These are phyloP conservation scores for Chamaetylas fuelleborni DNA, from an alignment of 2,113 vertebrate species.

Conservation along the genomic window DNA sequence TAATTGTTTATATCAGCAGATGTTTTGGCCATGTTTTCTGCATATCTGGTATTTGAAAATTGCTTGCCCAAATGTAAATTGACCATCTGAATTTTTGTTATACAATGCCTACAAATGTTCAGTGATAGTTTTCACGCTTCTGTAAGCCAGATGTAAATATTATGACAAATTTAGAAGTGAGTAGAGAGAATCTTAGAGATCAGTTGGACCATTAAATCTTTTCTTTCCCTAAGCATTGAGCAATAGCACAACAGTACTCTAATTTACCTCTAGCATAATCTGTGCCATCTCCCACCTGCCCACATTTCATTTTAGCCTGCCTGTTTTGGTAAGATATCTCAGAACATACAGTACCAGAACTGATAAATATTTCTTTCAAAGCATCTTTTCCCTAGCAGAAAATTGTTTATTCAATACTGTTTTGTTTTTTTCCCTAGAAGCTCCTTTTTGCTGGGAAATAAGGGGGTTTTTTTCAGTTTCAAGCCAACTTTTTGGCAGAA, in stretches of 20 bases:
- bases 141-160: not conserved
- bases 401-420: not conserved
- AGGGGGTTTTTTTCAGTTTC: not conserved
- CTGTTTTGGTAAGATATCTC: not conserved
- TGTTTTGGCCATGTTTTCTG: not conserved
- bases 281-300: not conserved
- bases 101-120: not conserved
- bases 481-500: not conserved
- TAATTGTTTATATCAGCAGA: not conserved
- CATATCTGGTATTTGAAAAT: not conserved
- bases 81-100: not conserved
- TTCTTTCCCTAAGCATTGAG: not conserved
- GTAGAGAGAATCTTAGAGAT: not conserved
- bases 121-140: not conserved
- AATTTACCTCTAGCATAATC: not conserved
- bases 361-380: not conserved
- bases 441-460: not conserved
- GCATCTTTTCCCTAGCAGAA: not conserved
- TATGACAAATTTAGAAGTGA: not conserved
- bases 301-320: not conserved
- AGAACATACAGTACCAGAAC: not conserved
- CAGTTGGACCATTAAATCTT: not conserved
- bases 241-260: not conserved
- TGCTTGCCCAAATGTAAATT: not conserved
- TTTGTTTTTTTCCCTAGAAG: not conserved